Base-by-base conservation (phyloP, 1,140 invertebrate species). In the Leptestheria dahalacensis region DNA sequence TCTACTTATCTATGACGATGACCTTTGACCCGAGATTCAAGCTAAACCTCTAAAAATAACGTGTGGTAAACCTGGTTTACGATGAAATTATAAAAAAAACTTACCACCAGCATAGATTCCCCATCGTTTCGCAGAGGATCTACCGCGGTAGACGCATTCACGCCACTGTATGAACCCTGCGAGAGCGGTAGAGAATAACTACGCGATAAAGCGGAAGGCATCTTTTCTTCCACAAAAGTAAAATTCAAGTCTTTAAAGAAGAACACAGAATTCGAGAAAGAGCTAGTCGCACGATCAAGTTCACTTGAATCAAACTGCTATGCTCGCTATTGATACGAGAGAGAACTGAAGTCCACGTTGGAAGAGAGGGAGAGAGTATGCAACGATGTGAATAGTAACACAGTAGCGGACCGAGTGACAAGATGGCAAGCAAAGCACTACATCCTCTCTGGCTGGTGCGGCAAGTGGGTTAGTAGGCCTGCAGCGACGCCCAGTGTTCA, bases 401-500 rank as follows among this genome's bases (percentile, higher is more conserved):
- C 28, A 20, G 28, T 33, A 56, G 26, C 53, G 21, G 53, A 26
- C 24, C 23, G 26, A 41, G 33, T 56, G 18, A 56, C 53, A 26
- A 28, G 41, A 28, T 60, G 29, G 48, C 47, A 20, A 26, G 50
- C 49, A 25, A 33, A 25, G 21, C 25, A 26, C 26, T 28, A 25
- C 28, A 33, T 41, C 47, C 57, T n/a, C 47, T 49, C 24, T 48
- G 47, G 25, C 47, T 48, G 52, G 58, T 25, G 49, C n/a, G 26
- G 24, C 58, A 60, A 60, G 58, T 60, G 48, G 58, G 58, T 60
- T 49, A 60, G 58, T 60, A 60, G 58, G 58, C 58, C 58, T 60
- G 25, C 48, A 48, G 28, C 41, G 47, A 33, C 29, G 33, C 51
- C 51, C 58, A n/a, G n/a, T n/a, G n/a, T n/a, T n/a, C n/a, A n/a